These are phyloP conservation scores for Pithys albifrons DNA, from an alignment of 2,113 vertebrate genomes.

Conservation along the genomic window DNA sequence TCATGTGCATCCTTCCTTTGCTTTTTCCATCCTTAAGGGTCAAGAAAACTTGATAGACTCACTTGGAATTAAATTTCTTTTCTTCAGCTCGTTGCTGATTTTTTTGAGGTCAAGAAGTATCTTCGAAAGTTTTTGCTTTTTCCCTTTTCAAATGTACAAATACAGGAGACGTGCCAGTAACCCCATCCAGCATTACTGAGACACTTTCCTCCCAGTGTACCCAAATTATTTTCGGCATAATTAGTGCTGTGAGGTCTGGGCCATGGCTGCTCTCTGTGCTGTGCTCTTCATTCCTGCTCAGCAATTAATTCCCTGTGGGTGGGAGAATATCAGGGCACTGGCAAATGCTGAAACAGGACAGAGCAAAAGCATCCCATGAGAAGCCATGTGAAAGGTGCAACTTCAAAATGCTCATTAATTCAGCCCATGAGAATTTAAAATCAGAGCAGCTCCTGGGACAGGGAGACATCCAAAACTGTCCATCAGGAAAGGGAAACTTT, in stretches of 20 bases:
- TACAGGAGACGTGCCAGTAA: background rate
- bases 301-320: background rate
- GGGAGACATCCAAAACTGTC: background rate
- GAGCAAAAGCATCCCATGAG: background rate
- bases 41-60: background rate
- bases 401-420: background rate
- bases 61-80: background rate
- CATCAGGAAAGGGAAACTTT: background rate
- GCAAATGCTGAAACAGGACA: background rate
- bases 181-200: background rate
- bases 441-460: background rate
- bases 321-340: background rate
- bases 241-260: slow-evolving; percentile 6
- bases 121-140: background rate
- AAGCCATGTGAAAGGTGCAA: background rate
- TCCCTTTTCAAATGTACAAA: background rate
- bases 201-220: background rate
- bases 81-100: background rate
- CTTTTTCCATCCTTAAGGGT: background rate
- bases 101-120: background rate
- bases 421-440: background rate
- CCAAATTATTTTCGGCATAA: slow-evolving; percentile 17
- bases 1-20: background rate
- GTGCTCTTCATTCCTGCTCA: background rate
- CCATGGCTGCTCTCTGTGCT: slow-evolving; percentile 1